Conservation (phyloP, 2,113 vertebrate genomes). For the Oenanthe melanoleuca region DNA sequence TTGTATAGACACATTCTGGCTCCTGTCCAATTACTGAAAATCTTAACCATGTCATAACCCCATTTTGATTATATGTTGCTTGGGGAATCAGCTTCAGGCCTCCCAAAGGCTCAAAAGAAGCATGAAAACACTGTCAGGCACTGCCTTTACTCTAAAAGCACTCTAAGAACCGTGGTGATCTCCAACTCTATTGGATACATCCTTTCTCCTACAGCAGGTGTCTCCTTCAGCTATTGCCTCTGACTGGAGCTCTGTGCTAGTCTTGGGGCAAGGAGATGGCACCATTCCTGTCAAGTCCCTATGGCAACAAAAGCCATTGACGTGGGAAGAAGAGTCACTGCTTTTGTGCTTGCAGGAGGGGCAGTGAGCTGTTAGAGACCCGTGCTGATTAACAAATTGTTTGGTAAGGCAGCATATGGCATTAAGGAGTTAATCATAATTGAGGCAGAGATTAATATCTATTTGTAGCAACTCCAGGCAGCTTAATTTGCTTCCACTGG, state of each 20-base stretch:
- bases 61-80: neutral
- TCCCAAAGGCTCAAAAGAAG: neutral
- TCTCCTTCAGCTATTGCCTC: neutral
- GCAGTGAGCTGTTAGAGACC: neutral
- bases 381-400: neutral
- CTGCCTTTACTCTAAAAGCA: neutral
- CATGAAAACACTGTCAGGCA: rapidly evolving
- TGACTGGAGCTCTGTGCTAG: neutral
- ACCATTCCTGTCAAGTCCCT: neutral
- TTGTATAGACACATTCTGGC: neutral
- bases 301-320: neutral
- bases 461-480: constrained; percentile 1
- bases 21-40: neutral
- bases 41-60: neutral
- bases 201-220: neutral
- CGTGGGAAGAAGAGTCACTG: neutral
- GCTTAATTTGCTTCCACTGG: constrained; percentile 30
- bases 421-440: constrained; percentile 47
- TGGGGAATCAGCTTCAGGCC: neutral
- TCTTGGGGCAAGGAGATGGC: neutral
- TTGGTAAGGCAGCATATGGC: neutral
- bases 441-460: neutral
- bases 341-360: rapidly evolving
- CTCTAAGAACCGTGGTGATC: neutral
- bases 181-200: neutral